These are phyloP conservation scores for Sebastiscus albofasciatus DNA, from an alignment of 2,797 vertebrate species.

Conservation along the genomic window DNA sequence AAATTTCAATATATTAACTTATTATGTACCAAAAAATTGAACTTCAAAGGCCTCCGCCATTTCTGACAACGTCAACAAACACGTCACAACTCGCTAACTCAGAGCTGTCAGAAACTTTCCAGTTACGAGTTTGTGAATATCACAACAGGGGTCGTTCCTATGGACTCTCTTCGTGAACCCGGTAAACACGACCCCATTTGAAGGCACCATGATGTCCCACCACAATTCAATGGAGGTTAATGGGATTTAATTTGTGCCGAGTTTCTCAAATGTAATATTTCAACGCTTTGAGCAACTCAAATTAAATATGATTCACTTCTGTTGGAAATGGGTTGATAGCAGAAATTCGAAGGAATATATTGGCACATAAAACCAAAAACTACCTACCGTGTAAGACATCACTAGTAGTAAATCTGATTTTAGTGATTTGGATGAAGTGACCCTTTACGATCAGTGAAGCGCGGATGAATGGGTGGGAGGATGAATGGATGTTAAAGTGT, in stretches of 20 bases:
- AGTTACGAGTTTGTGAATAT: too few relatives aligned
- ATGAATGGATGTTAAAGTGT: conserved; percentile 31
- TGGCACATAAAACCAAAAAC: background rate
- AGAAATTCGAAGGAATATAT: background rate
- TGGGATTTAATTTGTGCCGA: background rate
- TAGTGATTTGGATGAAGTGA: background rate
- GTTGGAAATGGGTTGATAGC: background rate
- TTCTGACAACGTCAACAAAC: too few relatives aligned
- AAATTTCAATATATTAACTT: too few relatives aligned
- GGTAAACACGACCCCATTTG: too few relatives aligned
- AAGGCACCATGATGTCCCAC: background rate
- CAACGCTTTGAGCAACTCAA: background rate
- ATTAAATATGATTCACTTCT: background rate
- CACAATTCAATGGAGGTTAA: background rate
- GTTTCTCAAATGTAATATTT: too few relatives aligned
- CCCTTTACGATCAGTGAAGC: background rate
- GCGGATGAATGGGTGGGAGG: background rate
- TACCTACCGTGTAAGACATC: background rate
- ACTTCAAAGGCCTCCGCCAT: too few relatives aligned
- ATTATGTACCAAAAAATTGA: too few relatives aligned
- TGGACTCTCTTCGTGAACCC: too few relatives aligned
- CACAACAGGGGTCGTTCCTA: too few relatives aligned
- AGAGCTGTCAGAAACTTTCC: too few relatives aligned
- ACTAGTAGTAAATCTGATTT: too few relatives aligned
- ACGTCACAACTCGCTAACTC: too few relatives aligned